Base-by-base conservation (phyloP, 2,888 invertebrate species). In the Smittia aterrima region DNA sequence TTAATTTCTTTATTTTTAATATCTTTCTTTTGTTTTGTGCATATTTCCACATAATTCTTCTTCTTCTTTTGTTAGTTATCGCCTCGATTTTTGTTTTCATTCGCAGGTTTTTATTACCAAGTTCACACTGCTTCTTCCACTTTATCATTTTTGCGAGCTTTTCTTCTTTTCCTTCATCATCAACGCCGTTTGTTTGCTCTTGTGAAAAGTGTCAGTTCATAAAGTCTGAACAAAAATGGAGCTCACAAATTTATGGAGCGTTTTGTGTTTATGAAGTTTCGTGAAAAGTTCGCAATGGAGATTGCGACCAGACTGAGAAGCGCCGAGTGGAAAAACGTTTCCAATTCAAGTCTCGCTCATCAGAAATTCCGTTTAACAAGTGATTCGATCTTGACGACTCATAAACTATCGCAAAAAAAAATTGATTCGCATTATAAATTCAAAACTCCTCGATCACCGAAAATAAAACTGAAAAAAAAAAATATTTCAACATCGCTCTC, bases 1-100 rank as follows among this genome's bases (percentile, higher is more conserved):
- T 70, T 41, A 70, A 70, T 70, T 70, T 70, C 53, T 53, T 70
- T 40, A 41, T 32, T 54, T 58, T 18, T 18, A 18, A 18, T 58
- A n/a, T 58, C 20, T 58, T 22, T 25, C 64, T 25, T 64, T 64
- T 64, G 64, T 64, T 64, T 27, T 13, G 1, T 27, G 32, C 64
- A 64, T 1, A 25, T 27, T 27, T 16, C n/a, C 18, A 18, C 58
- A 58, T 58, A 13, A 3, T 47, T 16, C 47, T 47, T 20, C 11
- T 58, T 18, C 22, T 18, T 27, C n/a, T 64, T 13, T 27, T 64
- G 64, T 64, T 64, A 27, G 64, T 27, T 64, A 64, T 64, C 64
- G 64, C 58, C 58, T 58, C 58, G 58, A 47, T 47, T 47, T 47
- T n/a, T 22, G 58, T 20, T 47, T 47, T 58, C 22, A 18, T 20